These are phyloP conservation scores for Ips nitidus DNA, from an alignment of 1,140 invertebrate species.

Conservation along the genomic window DNA sequence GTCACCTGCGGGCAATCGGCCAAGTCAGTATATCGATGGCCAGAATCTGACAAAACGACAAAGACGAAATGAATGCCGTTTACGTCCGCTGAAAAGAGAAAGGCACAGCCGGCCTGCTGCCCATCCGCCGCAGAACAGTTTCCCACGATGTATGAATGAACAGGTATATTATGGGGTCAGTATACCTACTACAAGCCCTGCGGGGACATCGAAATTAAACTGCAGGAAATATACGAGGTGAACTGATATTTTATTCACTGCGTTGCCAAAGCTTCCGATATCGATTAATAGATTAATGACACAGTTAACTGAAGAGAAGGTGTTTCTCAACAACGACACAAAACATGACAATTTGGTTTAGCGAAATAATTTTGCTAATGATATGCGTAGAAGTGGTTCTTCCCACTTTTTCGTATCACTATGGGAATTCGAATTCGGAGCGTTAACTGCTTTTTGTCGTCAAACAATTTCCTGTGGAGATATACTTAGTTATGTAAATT, in stretches of 20 bases:
- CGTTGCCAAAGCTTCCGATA: constrained; percentile 15
- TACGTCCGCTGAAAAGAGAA: constrained; percentile 18
- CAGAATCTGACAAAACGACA: constrained; percentile 24
- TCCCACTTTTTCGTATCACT: constrained; percentile 8
- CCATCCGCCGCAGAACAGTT: constrained; percentile 34
- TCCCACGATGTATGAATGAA: constrained; percentile 45
- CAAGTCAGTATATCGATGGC: constrained; percentile 28
- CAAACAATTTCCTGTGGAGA: constrained; percentile 19
- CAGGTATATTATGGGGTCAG: constrained; percentile 43
- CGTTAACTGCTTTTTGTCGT: constrained; percentile 7
- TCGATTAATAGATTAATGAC: neutral
- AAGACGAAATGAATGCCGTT: constrained; percentile 9
- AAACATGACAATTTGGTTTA: constrained; percentile 1
- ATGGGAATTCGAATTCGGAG: constrained; percentile 9
- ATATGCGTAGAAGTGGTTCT: constrained; percentile 20
- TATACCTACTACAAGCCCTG: constrained; percentile 41
- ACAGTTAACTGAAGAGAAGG: neutral
- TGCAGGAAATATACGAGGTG: constrained; percentile 39
- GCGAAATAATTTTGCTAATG: constrained; percentile 17
- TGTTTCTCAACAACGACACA: neutral
- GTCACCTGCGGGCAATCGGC: constrained; percentile 28
- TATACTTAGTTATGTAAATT: constrained; percentile 24
- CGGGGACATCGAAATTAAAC: constrained; percentile 39
- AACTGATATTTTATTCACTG: constrained; percentile 15
- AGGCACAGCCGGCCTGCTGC: constrained; percentile 21